phyloP scores from a whole-genome alignment of 2,797 vertebrate genomes.

The Prionace glauca region DNA sequence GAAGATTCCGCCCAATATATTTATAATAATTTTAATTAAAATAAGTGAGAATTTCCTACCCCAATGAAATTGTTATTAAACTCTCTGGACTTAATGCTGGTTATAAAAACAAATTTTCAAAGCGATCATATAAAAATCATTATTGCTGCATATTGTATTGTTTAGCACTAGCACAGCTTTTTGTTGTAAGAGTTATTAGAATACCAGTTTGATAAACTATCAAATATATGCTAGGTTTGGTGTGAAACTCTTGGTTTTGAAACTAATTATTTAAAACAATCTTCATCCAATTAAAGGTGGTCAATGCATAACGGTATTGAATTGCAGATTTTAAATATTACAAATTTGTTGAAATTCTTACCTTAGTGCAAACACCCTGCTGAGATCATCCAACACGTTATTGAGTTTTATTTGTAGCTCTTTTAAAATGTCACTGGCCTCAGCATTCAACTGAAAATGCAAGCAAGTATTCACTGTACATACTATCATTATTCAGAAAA shows the following conservation, averaged over 20 bases:
- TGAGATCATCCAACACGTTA: conserved; percentile 93
- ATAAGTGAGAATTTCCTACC: background rate
- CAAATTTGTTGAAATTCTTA: conserved; percentile 46
- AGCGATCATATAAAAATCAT: background rate
- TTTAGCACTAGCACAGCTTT: background rate
- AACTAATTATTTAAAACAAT: background rate
- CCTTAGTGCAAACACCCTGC: conserved; percentile 90
- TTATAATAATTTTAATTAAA: background rate
- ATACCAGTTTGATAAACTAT: background rate
- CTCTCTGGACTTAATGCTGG: background rate
- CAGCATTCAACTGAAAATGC: conserved; percentile 74
- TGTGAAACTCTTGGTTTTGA: background rate
- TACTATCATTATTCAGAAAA: background rate
- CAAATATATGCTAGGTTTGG: background rate
- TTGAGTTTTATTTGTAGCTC: conserved; percentile 95
- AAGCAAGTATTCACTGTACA: background rate
- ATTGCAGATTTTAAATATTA: background rate
- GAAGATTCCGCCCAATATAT: background rate
- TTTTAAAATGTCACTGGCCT: conserved; percentile 92
- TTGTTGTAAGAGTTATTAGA: background rate
- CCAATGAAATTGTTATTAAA: background rate
- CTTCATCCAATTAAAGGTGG: background rate
- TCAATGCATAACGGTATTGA: background rate
- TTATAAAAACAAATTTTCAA: background rate
- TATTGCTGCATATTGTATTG: too few species aligned